Base-by-base conservation (phyloP, 2,113 vertebrate genomes). In the Chrysemys picta region DNA sequence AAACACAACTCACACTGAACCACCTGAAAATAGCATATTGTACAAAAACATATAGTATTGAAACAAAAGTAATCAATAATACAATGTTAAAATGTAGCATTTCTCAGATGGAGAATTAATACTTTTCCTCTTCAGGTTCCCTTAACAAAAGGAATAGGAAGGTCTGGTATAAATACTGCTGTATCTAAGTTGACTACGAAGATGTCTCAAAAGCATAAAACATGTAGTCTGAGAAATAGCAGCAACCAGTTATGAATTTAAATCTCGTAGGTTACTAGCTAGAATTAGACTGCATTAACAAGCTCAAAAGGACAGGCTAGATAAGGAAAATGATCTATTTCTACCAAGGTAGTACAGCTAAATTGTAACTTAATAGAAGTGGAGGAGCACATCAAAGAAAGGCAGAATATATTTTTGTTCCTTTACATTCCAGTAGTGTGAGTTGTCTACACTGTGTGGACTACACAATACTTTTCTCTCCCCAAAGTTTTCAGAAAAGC, bases 251-350 rank as follows among this genome's bases (percentile, higher is more conserved):
- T 92, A 56, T 50, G 84, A 22, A 80, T 92, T 2, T 38, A 87
- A 69, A 94, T 53, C 90, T 91, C 86, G 14, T 56, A 2, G 56
- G 91, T 88, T 95, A 89, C 31, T 54, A 8, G 35, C 81, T 91
- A 87, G 90, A 69, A 96, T 97, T 90, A 91, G 85, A 83, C 65
- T 82, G 69, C 88, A 93, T 95, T 96, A 96, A 97, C 85, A 90
- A 90, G 90, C 90, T 97, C 76, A 89, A 91, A 91, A 97, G 31
- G 80, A 94, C 65, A 54, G 81, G 85, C 72, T 0, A 95, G 84
- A 96, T 93, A 97, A 81, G 96, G 92, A 95, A 98, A 96, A 88
- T 53, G 17, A 96, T 89, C 81, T 86, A 47, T 91, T 97, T 93
- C 92, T 80, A 92, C 54, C 80, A 93, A 62, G 91, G 53, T 52